These are phyloP conservation scores for Pangasianodon gigas DNA, from an alignment of 2,113 vertebrate species.

Conservation along the genomic window DNA sequence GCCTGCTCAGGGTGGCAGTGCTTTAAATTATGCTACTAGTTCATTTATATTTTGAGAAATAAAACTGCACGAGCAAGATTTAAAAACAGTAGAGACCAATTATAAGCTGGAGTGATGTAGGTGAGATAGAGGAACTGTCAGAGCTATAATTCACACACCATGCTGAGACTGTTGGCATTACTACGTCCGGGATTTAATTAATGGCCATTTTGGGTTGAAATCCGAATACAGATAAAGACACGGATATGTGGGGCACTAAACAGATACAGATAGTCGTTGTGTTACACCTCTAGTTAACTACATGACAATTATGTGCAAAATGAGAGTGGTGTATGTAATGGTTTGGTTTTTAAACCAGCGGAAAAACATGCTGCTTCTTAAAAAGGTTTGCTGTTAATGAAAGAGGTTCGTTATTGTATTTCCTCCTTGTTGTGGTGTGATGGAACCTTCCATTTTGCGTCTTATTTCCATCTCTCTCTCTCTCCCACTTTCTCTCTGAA, in stretches of 20 bases:
- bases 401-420: not conserved
- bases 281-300: not conserved
- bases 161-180: not conserved
- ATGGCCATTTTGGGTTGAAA: not conserved
- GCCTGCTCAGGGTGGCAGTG: not conserved
- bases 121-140: not conserved
- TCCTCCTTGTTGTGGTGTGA: not conserved
- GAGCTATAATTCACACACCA: not conserved
- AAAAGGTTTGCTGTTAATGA: not conserved
- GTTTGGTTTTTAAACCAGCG: not conserved
- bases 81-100: not conserved
- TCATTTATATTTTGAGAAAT: not conserved
- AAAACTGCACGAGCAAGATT: not conserved
- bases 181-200: not conserved
- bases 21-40: not conserved
- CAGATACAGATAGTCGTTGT: not conserved
- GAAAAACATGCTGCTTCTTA: not conserved
- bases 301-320: not conserved
- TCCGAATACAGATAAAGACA: not conserved
- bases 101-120: not conserved
- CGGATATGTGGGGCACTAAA: not conserved
- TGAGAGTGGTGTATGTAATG: not conserved
- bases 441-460: slow-evolving; percentile 2
- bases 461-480: not conserved
- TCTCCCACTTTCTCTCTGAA: not conserved